Base-by-base conservation (phyloP, 2,113 vertebrate species). In the Ctenodactylus gundi region DNA sequence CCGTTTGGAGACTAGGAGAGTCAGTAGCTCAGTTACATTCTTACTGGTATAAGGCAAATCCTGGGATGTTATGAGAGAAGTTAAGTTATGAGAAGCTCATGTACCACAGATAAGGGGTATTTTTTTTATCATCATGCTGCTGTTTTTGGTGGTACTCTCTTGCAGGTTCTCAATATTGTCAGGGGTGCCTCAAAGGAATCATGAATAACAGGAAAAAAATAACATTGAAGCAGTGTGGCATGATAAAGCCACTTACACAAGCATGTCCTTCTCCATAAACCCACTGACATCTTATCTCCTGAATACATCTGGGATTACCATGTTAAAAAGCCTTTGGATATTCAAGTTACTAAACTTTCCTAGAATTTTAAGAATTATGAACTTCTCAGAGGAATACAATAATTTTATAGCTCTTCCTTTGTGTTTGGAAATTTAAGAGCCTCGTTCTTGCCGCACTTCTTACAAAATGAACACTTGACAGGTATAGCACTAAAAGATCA, bases 71-170 rank as follows among this genome's bases (percentile, higher is more conserved):
- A 98, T 15, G 98, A 98, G 80, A 97, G 98, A 14, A 78, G 90
- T 1, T n/a, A 72, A 88, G 0, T 4, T 34, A 23, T 98, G 98
- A 72, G 94, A 88, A 70, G 98, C 98, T 49, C 97, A 97, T 34
- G 44, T 97, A 36, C 97, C 11, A 3, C 25, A 2, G 97, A 85
- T 4, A 10, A 98, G 34, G 98, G 98, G 2, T 98, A 98, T 89
- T 98, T 98, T 89, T 98, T 98, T 96, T 98, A 98, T 96, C 98
- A 98, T 92, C 97, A 97, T 0, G 97, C 97, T 11, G 97, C 97
- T 17, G 96, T 97, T 0, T 98, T 98, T 51, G 98, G 97, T 7
- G 98, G 98, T 7, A 76, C 57, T 23, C 13, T 97, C 4, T 36
- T 89, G n/a, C 94, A 97, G 46, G 96, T 98, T 4, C 92, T 97